Percentiles rank a stretch among this genome's conserved stretches.
Conservation (phyloP, 2,888 invertebrate genomes). For the Caenorhabditis plicata region DNA sequence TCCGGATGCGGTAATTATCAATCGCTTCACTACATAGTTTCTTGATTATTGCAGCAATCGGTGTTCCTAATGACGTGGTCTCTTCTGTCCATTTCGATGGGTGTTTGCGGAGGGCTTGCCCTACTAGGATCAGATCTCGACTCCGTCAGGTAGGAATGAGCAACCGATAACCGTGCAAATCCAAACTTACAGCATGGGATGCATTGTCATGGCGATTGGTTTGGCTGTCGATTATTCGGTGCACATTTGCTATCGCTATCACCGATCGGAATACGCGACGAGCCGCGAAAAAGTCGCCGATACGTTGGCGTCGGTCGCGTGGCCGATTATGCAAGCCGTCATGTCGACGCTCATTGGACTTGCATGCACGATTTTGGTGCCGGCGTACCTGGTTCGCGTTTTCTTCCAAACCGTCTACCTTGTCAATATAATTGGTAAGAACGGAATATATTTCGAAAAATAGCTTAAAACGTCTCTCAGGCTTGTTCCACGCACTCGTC, state of each 20-base stretch:
- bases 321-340: conserved; percentile 63
- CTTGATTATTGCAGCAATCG: conserved; percentile 55
- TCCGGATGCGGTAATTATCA: conserved; percentile 51
- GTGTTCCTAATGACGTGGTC: conserved; percentile 65
- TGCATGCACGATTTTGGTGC: conserved; percentile 51
- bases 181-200: conserved; percentile 63
- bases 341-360: conserved; percentile 60
- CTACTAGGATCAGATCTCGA: conserved; percentile 63
- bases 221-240: conserved; percentile 64
- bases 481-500: conserved; percentile 56
- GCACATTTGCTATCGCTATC: conserved; percentile 64
- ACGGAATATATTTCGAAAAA: not conserved
- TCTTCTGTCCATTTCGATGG: conserved; percentile 64
- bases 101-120: conserved; percentile 64
- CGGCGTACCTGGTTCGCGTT: conserved; percentile 64
- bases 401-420: conserved; percentile 65
- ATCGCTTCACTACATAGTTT: not conserved
- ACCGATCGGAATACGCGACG: conserved; percentile 52
- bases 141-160: conserved; percentile 34
- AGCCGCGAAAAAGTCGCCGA: conserved; percentile 59
- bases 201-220: conserved; percentile 64
- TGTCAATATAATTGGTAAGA: conserved; percentile 57
- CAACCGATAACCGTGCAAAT: no score
- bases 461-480: no score
- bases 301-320: conserved; percentile 61